Percentiles rank a stretch among this genome's conserved stretches.
Evolutionary conservation across 2,797 vertebrate species (phyloP).

Genomic region (Emydoidea blandingii): DNA sequence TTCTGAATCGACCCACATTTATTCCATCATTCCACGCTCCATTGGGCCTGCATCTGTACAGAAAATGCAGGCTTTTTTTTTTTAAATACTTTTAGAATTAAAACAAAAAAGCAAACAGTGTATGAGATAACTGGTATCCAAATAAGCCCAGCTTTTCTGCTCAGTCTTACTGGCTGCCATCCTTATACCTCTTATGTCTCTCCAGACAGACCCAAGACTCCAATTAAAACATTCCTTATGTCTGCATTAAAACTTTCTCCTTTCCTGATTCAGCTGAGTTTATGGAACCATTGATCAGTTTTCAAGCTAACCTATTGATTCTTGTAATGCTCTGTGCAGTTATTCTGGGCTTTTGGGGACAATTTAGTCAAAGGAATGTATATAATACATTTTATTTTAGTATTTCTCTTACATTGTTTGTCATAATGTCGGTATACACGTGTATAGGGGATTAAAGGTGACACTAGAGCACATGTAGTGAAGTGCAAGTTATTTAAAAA

Average conservation of each 20-base stretch:
- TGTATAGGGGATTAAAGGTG: not conserved
- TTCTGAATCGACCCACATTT: not conserved
- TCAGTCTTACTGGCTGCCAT: not conserved
- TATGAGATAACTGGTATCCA: not conserved
- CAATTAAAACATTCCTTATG: not conserved
- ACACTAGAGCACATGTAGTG: not conserved
- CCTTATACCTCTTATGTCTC: not conserved
- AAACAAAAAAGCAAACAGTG: not conserved
- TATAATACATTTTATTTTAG: not conserved
- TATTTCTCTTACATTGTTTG: not conserved
- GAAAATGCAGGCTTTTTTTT: not conserved
- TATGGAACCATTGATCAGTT: not conserved
- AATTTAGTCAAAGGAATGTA: not conserved
- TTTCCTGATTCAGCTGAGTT: not conserved
- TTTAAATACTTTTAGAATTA: not conserved
- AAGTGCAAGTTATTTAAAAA: not conserved
- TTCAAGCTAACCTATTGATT: not conserved
- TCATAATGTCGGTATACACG: not conserved
- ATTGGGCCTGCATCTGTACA: not conserved
- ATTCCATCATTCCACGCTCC: not conserved
- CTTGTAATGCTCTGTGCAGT: not conserved
- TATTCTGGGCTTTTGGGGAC: not conserved
- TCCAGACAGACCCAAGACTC: not conserved
- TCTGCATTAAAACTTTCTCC: not conserved
- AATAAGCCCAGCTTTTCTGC: not conserved